These are phyloP conservation scores for Prosapia bicincta DNA, from an alignment of 2,888 invertebrate species.

Conservation along the genomic window DNA sequence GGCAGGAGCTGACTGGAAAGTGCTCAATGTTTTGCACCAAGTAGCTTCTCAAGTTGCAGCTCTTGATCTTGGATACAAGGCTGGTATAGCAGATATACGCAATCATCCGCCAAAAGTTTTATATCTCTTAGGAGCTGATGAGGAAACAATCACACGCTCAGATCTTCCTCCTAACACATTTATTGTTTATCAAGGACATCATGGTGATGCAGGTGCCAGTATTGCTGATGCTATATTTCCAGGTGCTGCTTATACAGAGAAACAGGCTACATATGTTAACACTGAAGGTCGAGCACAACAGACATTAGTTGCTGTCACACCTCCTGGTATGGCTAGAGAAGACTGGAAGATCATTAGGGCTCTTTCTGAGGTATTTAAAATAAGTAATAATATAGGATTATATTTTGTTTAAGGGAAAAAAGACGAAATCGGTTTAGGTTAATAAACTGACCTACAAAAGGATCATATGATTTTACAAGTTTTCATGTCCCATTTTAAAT, in stretches of 20 bases:
- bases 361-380: conserved; percentile 70
- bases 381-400: neutral
- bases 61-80: conserved; percentile 88
- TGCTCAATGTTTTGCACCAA: conserved; percentile 91
- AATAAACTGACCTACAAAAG: no score
- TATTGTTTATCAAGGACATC: conserved; percentile 94
- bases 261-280: conserved; percentile 95
- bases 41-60: conserved; percentile 93
- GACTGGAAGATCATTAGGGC: conserved; percentile 98
- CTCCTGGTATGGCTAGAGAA: conserved; percentile 90
- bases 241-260: conserved; percentile 98
- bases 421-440: no score
- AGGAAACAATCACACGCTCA: conserved; percentile 68
- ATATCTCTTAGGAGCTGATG: conserved; percentile 93
- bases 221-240: conserved; percentile 93
- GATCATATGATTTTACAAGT: no score
- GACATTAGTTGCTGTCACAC: conserved; percentile 79
- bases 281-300: conserved; percentile 96
- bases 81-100: conserved; percentile 61
- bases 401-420: no score
- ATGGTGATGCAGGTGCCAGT: conserved; percentile 91
- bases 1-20: conserved; percentile 60
- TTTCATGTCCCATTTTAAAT: no score
- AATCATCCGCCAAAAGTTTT: conserved; percentile 73
- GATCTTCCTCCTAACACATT: conserved; percentile 78